Evolutionary conservation across 2,888 invertebrate species (phyloP), one percentile per base, ranked within the genome.

Genomic region (Melieria picta): DNA sequence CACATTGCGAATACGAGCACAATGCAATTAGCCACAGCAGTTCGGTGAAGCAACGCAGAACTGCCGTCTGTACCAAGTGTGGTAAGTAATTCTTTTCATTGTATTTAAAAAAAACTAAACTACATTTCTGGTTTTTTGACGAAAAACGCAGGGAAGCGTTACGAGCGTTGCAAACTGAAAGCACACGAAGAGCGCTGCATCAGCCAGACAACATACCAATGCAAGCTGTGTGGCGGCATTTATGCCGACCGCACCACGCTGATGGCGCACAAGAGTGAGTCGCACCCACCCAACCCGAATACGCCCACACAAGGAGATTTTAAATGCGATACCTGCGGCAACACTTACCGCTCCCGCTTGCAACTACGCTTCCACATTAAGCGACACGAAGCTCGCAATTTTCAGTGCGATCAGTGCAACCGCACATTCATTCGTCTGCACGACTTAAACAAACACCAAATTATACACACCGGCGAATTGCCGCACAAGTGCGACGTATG

Each of bases 1-100:
- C 43, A 0, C 83, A 83, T 68, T 73, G 82, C 68, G 82, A 84
- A 72, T 80, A 81, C 7, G 83, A 82, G 65, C 83, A 83, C 74
- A 78, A 83, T 56, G 78, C 79, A n/a, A 42, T 45, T 45, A 61
- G 7, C 11, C 45, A 61, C 45, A 61, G 61, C 45, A 61, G 13
- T 45, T 13, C 61, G n/a, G 42, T 61, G 61, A 43, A 45, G 5
- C 42, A 11, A 61, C 43, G 61, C 9, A 61, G 43, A 61, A 42
- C 43, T 45, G n/a, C 13, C 4, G n/a, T 61, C 13, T 61, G 61
- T 45, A 61, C 43, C 45, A 61, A 61, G 45, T 61, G 61, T 61
- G 61, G 61, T 61, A 61, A 61, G 61, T 45, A 45, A 30, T 30
- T 30, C 0, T 30, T 3, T 30, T 30, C 30, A 30, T 30, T 30